These are phyloP conservation scores for Oreohelix idahoensis DNA, from an alignment of 1,140 invertebrate genomes.

Conservation along the genomic window DNA sequence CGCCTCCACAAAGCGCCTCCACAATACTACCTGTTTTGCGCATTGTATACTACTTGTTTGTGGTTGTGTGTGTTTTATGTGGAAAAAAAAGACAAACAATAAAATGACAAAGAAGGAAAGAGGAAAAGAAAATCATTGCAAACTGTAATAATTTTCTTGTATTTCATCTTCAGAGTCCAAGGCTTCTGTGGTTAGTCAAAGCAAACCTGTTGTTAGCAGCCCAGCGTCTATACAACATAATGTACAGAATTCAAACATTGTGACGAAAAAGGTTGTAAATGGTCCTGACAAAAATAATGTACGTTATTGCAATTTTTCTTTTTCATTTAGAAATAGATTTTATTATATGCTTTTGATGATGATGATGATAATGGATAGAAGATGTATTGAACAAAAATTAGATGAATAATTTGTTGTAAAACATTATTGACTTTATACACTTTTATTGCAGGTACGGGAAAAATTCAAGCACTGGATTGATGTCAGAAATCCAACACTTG, in stretches of 20 bases:
- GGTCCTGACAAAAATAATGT: neutral
- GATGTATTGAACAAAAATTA: neutral
- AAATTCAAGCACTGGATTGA: constrained; percentile 22
- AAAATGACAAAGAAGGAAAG: too few relatives aligned
- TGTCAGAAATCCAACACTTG: neutral
- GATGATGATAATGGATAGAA: neutral
- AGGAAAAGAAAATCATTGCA: too few relatives aligned
- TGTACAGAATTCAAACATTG: neutral
- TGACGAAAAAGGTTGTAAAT: neutral
- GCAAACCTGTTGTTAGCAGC: neutral
- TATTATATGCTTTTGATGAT: neutral
- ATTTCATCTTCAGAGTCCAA: neutral
- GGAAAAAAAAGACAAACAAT: too few relatives aligned
- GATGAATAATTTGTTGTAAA: neutral
- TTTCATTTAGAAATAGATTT: neutral
- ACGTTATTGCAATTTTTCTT: neutral
- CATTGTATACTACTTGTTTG: too few relatives aligned
- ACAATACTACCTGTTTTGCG: too few relatives aligned
- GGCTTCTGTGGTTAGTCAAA: neutral
- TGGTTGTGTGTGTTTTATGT: too few relatives aligned
- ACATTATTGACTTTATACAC: too few relatives aligned
- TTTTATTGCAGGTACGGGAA: constrained; percentile 9
- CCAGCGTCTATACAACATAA: neutral
- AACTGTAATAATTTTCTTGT: too few relatives aligned
- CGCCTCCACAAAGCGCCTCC: too few relatives aligned